phyloP scores from a whole-genome alignment of 2,113 vertebrate genomes.

The Etheostoma spectabile region DNA sequence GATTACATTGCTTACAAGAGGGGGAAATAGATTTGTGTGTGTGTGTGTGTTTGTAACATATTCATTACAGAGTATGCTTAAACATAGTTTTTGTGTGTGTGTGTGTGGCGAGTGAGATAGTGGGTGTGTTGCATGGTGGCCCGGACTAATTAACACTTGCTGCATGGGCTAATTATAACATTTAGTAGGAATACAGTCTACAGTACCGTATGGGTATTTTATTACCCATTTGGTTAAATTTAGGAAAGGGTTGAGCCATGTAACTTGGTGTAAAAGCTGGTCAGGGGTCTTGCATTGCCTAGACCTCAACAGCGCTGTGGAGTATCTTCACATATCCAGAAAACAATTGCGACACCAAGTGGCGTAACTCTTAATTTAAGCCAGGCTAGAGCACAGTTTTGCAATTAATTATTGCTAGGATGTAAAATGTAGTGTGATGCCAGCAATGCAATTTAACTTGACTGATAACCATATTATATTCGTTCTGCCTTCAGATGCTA shows the following conservation, averaged over 20 bases:
- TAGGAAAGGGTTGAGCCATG: background rate
- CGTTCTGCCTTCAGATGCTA: background rate
- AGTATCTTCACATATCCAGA: background rate
- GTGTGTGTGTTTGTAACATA: background rate
- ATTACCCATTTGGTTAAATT: constrained; percentile 3
- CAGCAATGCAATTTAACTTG: background rate
- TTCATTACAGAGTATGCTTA: constrained; percentile 1
- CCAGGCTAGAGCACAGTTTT: background rate
- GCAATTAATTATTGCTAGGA: no score
- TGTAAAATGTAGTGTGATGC: background rate
- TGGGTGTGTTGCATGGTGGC: constrained; percentile 23
- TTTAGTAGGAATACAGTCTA: background rate
- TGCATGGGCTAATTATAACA: constrained; percentile 37
- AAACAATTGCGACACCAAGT: constrained; percentile 51
- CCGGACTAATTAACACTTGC: constrained; percentile 36
- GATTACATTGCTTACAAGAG: background rate
- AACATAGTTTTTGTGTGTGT: constrained; percentile 8
- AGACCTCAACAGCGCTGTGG: no score
- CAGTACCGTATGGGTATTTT: background rate
- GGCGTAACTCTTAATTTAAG: constrained; percentile 38
- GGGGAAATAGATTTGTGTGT: background rate
- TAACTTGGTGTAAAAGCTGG: background rate
- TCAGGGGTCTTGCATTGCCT: background rate
- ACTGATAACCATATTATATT: background rate
- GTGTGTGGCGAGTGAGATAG: constrained; percentile 10